Conservation (phyloP, 2,113 vertebrate species). For the Rattus norvegicus region DNA sequence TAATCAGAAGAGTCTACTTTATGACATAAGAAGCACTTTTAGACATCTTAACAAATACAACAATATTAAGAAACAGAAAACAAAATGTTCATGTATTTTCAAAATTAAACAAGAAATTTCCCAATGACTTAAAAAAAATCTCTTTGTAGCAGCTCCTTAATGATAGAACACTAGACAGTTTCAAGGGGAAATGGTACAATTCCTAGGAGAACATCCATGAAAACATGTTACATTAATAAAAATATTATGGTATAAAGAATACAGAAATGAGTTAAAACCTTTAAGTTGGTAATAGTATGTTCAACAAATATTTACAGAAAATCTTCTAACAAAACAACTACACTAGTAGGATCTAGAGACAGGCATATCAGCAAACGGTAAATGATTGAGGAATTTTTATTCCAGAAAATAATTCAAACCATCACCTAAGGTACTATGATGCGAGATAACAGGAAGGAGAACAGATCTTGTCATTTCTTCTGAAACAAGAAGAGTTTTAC, state of each 20-base stretch:
- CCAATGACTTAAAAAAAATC: not conserved
- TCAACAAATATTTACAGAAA: constrained; percentile 55
- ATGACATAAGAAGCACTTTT: not conserved
- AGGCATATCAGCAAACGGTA: constrained; percentile 10
- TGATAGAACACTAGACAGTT: not conserved
- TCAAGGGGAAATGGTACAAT: not conserved
- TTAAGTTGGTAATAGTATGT: not conserved
- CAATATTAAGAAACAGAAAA: constrained; percentile 50
- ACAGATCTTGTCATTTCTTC: not conserved
- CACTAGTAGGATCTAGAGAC: not conserved
- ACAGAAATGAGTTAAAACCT: constrained; percentile 17
- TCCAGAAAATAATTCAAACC: constrained; percentile 25
- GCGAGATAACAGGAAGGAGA: constrained; percentile 8
- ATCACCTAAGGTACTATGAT: not conserved
- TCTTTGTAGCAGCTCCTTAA: not conserved
- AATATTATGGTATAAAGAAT: not conserved
- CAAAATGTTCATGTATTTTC: constrained; percentile 50
- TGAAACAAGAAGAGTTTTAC: constrained; percentile 18
- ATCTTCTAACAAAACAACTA: constrained; percentile 38
- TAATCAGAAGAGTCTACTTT: constrained; percentile 6
- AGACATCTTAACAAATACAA: constrained; percentile 21
- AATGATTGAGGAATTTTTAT: not conserved
- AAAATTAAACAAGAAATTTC: constrained; percentile 36
- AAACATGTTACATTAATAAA: not conserved
- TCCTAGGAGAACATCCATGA: not conserved